Percentiles rank a stretch among this genome's conserved stretches.
Evolutionary conservation across 2,113 vertebrate genomes (phyloP).

Genomic region (Hystrix brachyura): DNA sequence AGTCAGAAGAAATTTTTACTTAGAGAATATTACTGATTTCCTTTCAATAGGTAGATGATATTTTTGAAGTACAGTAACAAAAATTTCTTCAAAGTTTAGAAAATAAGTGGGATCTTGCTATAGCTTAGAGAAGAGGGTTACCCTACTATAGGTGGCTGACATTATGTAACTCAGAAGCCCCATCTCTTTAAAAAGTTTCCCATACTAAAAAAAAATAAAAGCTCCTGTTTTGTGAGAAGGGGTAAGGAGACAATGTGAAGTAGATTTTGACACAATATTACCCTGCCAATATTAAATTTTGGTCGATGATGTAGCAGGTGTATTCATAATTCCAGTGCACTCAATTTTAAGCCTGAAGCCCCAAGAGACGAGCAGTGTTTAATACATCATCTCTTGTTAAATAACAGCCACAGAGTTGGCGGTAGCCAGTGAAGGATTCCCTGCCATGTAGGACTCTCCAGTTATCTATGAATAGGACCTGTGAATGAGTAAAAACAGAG

Average conservation of each 20-base stretch:
- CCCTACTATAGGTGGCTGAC: neutral
- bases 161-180: neutral
- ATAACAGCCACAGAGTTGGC: constrained; percentile 96
- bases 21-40: neutral
- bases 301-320: neutral
- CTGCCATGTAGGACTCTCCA: constrained; percentile 95
- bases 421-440: constrained; percentile 94
- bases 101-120: neutral
- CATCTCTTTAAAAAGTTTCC: neutral
- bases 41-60: neutral
- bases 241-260: neutral
- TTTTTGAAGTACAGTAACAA: constrained; percentile 39
- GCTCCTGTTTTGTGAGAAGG: neutral
- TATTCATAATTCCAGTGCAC: neutral
- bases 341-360: constrained; percentile 90
- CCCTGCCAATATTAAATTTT: constrained; percentile 27
- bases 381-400: constrained; percentile 95
- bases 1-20: neutral
- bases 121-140: neutral
- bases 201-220: neutral
- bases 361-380: constrained; percentile 92
- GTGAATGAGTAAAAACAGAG: neutral
- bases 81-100: constrained; percentile 28
- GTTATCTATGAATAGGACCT: constrained; percentile 97
- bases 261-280: neutral